Evolutionary conservation across 2,113 vertebrate species (phyloP), one percentile per base, ranked within the genome.

Genomic region (Tetrao urogallus): DNA sequence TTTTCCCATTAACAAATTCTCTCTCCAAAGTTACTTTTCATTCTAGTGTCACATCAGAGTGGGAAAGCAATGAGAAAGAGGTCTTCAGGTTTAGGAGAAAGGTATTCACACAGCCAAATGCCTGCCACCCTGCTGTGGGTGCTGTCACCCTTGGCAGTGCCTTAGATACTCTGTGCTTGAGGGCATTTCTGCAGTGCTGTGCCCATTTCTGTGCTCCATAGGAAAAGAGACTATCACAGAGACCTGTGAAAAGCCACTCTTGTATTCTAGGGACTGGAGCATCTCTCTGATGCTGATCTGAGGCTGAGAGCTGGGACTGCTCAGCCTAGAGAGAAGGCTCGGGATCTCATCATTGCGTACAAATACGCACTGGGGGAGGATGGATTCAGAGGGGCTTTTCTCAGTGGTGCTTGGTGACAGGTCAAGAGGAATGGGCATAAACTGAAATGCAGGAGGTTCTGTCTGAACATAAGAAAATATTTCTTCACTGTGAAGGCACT

Each of bases 361-460:
- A 40, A 61, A 40, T 12, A 20, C 6, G 4, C 32, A 20, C 8
- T 21, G 20, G 36, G 43, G 79, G 69, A 79, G 48, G 28, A 54
- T 43, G 16, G 6, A 3, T 71, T 32, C 50, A 71, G 38, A 76
- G 30, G 36, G 57, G 19, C 43, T 82, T 36, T 61, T 42, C 47
- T 43, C 43, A 10, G 21, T 60, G 28, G 21, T 50, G 28, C 45
- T 24, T 34, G 27, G 47, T 7, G 28, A 21, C 57, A 78, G 52
- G 34, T 32, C 45, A 32, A 81, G 66, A 82, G 27, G 38, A 75
- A 50, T 5, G 28, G 19, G 9, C 47, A 50, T 42, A 16, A 19
- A 5, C 0, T 8, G 57, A 78, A 63, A 27, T 43, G 50, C 2
- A 2, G 14, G 13, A 32, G 13, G 6, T 1, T 48, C 50, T 64